Conservation (phyloP, 2,113 vertebrate genomes). For the Cochlearius cochlearius region DNA sequence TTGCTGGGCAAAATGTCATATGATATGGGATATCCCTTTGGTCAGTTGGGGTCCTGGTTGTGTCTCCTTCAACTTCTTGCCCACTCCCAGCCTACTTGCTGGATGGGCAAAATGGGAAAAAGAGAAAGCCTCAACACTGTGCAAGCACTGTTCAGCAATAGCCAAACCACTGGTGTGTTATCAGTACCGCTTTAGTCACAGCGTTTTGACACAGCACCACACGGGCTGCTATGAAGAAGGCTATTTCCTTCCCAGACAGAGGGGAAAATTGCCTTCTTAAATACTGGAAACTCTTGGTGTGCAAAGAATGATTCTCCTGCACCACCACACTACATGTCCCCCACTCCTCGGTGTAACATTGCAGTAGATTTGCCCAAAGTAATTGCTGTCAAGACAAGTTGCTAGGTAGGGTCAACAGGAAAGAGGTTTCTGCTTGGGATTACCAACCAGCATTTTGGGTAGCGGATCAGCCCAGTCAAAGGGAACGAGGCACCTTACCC, state of each 20-base stretch:
- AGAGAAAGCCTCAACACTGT: background rate
- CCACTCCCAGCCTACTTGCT: background rate
- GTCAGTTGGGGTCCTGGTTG: background rate
- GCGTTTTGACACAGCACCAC: background rate
- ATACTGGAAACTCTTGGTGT: background rate
- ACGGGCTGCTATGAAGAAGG: background rate
- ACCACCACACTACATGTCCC: accelerated
- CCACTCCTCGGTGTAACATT: background rate
- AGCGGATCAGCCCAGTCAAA: background rate
- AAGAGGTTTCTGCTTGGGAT: background rate
- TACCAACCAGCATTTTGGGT: background rate
- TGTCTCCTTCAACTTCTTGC: background rate
- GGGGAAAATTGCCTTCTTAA: background rate
- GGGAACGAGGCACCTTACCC: background rate
- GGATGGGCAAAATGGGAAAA: background rate
- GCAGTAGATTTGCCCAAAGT: background rate
- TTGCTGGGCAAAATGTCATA: background rate
- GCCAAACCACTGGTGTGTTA: background rate
- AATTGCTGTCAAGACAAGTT: background rate
- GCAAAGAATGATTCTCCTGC: background rate
- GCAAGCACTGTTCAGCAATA: background rate
- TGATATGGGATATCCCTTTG: background rate
- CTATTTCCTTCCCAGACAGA: background rate
- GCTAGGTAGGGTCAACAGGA: background rate
- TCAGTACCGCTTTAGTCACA: background rate